phyloP scores from a whole-genome alignment of 2,888 invertebrate species.

The Zele albiditarsus region DNA sequence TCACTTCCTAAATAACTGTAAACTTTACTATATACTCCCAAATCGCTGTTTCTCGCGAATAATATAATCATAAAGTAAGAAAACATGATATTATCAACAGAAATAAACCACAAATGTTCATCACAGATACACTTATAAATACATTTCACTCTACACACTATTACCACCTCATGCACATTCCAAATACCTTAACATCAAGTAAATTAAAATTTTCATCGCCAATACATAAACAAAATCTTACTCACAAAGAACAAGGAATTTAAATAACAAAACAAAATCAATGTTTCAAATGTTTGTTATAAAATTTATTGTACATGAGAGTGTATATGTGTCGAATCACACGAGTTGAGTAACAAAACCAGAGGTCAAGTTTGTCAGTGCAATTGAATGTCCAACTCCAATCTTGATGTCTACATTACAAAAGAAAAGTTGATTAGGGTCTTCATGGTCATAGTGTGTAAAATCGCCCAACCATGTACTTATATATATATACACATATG shows the following conservation, averaged over 20 bases:
- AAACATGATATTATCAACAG: too few species aligned
- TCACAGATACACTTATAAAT: too few species aligned
- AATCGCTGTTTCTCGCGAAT: too few species aligned
- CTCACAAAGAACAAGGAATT: not conserved
- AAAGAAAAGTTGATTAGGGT: conserved; percentile 4
- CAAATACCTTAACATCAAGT: too few species aligned
- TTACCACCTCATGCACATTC: too few species aligned
- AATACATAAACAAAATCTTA: too few species aligned
- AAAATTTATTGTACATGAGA: not conserved
- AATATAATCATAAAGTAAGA: too few species aligned
- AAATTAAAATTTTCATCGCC: too few species aligned
- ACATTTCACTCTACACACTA: too few species aligned
- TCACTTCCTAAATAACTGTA: too few species aligned
- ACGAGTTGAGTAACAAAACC: not conserved
- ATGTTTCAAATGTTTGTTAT: not conserved
- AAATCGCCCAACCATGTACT: not conserved
- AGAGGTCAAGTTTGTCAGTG: not conserved
- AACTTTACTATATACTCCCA: too few species aligned
- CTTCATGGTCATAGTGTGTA: not conserved
- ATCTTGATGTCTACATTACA: conserved; percentile 11
- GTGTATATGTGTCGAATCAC: not conserved
- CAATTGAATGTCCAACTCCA: not conserved
- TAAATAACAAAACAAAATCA: not conserved
- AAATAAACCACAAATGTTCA: too few species aligned
- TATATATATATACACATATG: not conserved